These are phyloP conservation scores for Hippocampus comes DNA, from an alignment of 2,113 vertebrate species.

Conservation along the genomic window DNA sequence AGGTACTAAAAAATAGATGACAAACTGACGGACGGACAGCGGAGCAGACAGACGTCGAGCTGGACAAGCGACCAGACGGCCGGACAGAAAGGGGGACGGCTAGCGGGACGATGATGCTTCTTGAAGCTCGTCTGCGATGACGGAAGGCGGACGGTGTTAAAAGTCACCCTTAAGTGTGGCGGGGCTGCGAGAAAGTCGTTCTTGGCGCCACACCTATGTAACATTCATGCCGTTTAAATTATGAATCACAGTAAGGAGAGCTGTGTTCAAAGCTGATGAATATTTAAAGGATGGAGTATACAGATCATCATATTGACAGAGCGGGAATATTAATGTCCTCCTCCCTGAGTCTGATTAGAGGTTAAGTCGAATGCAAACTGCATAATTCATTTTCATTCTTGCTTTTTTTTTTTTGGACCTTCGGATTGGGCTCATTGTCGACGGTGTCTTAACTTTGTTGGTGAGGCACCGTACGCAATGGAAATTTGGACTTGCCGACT, in stretches of 20 bases:
- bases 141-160: conserved; percentile 49
- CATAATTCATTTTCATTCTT: conserved; percentile 76
- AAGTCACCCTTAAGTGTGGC: conserved; percentile 60
- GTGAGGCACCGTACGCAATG: conserved; percentile 32
- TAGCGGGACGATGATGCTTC: conserved; percentile 40
- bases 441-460: conserved; percentile 52
- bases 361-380: conserved; percentile 77
- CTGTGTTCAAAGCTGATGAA: conserved; percentile 74
- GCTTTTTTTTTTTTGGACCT: conserved; percentile 33
- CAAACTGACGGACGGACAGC: background rate
- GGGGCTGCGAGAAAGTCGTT: conserved; percentile 63
- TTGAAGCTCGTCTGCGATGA: conserved; percentile 51
- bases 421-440: conserved; percentile 59
- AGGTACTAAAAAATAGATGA: background rate
- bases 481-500: conserved; percentile 22
- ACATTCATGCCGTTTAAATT: conserved; percentile 80
- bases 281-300: conserved; percentile 78
- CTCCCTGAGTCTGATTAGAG: conserved; percentile 72
- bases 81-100: background rate
- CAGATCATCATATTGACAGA: conserved; percentile 79
- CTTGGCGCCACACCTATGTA: conserved; percentile 71
- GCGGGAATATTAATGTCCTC: conserved; percentile 77
- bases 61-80: background rate
- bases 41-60: background rate
- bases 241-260: conserved; percentile 75